Evolutionary conservation across 2,888 invertebrate species (phyloP), one percentile per base, ranked within the genome.

Genomic region (Hoplodrina ambigua): DNA sequence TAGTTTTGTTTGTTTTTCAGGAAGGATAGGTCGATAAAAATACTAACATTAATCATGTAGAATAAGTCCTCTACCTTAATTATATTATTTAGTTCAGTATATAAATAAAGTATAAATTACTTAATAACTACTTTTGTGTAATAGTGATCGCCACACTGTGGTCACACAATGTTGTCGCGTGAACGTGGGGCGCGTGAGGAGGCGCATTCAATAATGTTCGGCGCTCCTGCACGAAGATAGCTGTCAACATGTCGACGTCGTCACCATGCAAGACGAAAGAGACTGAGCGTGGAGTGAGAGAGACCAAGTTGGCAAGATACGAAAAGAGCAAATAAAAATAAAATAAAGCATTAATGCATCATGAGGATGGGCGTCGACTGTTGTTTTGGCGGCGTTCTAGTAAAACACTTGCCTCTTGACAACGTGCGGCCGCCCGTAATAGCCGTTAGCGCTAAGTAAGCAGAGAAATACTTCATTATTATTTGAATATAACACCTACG

Each of bases 11-110:
- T 92, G 90, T 97, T 97, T 97, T 97, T 97, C 96, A 97, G 97
- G 97, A 97, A 97, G 97, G 97, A 97, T 92, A 97, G 97, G 97
- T 97, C 97, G 97, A 97, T 97, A 97, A 97, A 97, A 97, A 97
- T 97, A 97, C 97, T 97, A 96, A 93, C 95, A 96, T 96, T 96
- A 95, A 95, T 95, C 76, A 91, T 95, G 93, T 93, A 95, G 94
- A 94, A 94, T 89, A 92, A 90, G 92, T 93, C 90, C 92, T 87
- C 83, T 89, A 88, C 81, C 90, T 91, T 92, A 91, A 89, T 83
- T 80, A 78, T 86, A 88, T 87, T 87, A 86, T 83, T 86, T 76
- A 81, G 81, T 83, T 82, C 72, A 74, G 85, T 84, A 85, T 76
- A 82, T 80, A 85, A 82, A 83, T 86, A 85, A 66, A 80, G 82